Base-by-base conservation (phyloP, 2,113 vertebrate species). In the Oxyura jamaicensis region DNA sequence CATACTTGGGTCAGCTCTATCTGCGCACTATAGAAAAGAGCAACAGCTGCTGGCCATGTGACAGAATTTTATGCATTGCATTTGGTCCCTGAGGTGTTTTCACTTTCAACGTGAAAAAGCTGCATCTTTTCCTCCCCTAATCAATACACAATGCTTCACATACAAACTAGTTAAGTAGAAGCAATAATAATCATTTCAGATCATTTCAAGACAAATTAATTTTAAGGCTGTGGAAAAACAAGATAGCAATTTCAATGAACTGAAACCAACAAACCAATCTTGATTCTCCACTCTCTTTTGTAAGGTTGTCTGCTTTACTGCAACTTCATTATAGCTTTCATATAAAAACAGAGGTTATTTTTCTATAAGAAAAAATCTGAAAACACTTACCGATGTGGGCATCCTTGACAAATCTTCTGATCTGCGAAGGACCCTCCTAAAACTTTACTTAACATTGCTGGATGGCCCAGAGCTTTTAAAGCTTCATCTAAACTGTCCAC, bases 401-500 rank as follows among this genome's bases (percentile, higher is more conserved):
- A 99, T 78, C 99, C 99, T 97, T 99, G 99, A 97, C 99, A 99
- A 98, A 99, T 99, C 97, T 99, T 99, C 97, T 99, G 99, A 97
- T 99, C 99, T 78, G 99, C 99, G 92, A 99, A 99, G n/a, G 99
- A 99, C 56, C 99, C 99, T 92, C 99, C 99, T 79, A 99, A 98
- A 87, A 99, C 99, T 98, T 99, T 99, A 98, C 99, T 99, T 92
- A 99, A 98, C 99, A 99, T 99, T 81, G 99, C 98, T 58, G 99
- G 99, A 97, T 99, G 99, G 77, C 99, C 99, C 89, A 99, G 97
- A 67, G 99, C 99, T 98, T 99, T 99, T 97, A 99, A 98, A 96
- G 99, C 99, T 98, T 99, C 99, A 94, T 99, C 99, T 98, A 99
- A 98, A 98, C 99, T 99, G 98, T 99, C 99, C 97, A 99, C 99